Conservation (phyloP, 2,888 invertebrate genomes). For the Hydrotaea cyrtoneurina region DNA sequence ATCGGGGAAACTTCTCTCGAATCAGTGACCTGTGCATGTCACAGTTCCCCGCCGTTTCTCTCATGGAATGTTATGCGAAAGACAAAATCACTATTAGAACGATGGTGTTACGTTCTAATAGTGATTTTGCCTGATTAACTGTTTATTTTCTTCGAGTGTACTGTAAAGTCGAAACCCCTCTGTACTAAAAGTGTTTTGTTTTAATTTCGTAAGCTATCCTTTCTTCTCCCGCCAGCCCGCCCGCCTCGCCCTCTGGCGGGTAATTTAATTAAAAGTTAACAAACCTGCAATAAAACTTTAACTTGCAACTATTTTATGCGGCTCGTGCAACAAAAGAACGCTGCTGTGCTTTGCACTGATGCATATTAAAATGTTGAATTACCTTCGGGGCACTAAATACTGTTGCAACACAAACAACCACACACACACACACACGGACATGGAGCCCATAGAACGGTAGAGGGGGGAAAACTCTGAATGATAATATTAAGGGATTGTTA, state of each 20-base stretch:
- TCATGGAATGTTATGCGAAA: too few relatives aligned
- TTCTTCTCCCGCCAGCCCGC: background rate
- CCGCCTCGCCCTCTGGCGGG: constrained; percentile 11
- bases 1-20: too few relatives aligned
- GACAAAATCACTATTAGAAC: too few relatives aligned
- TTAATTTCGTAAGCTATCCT: background rate
- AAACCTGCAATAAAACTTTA: constrained; percentile 28
- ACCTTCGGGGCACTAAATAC: constrained; percentile 11
- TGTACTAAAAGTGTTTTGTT: constrained; percentile 5
- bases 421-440: background rate
- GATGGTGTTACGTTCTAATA: too few relatives aligned
- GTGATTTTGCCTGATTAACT: too few relatives aligned
- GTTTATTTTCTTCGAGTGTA: background rate
- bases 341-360: constrained; percentile 29
- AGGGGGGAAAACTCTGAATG: background rate
- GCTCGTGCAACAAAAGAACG: constrained; percentile 15
- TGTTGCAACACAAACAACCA: constrained; percentile 7
- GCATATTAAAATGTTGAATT: constrained; percentile 37
- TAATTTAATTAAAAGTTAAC: constrained; percentile 51
- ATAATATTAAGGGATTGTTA: constrained; percentile 17
- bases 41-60: too few relatives aligned
- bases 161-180: background rate
- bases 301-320: constrained; percentile 28
- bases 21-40: too few relatives aligned
- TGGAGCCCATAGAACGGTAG: background rate